Percentiles rank a stretch among this genome's conserved stretches.
Evolutionary conservation across 2,888 invertebrate genomes (phyloP).

Genomic region (Synanthedon vespiformis): DNA sequence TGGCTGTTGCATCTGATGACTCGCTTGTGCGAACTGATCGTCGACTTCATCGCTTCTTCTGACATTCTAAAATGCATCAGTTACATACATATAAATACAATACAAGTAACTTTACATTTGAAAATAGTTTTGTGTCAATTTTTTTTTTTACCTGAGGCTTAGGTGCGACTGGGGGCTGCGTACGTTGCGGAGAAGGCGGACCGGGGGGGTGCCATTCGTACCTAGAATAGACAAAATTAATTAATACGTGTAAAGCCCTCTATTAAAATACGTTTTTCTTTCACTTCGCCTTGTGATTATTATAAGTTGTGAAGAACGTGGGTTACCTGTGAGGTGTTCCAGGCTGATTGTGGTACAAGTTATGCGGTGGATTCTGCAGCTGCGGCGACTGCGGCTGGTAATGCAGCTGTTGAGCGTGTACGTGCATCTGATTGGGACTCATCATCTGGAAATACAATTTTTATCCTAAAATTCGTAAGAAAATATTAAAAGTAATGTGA

Average conservation of each 20-base stretch:
- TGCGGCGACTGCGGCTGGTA: slow-evolving; percentile 8
- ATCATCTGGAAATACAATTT: slow-evolving; percentile 1
- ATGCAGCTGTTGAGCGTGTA: slow-evolving; percentile 57
- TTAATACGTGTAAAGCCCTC: too few relatives aligned
- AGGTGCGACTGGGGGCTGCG: slow-evolving; percentile 69
- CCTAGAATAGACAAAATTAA: slow-evolving; percentile 14
- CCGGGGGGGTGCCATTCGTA: slow-evolving; percentile 62
- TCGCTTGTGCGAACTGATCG: neutral
- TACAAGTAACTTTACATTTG: neutral
- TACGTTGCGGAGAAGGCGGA: slow-evolving; percentile 63
- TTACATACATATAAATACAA: too few relatives aligned
- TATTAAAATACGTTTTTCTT: too few relatives aligned
- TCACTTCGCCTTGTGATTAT: neutral
- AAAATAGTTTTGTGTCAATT: neutral
- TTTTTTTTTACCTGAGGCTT: slow-evolving; percentile 65
- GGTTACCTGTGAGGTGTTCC: slow-evolving; percentile 29
- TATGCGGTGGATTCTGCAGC: slow-evolving; percentile 9
- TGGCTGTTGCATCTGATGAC: slow-evolving; percentile 8
- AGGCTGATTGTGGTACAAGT: slow-evolving; percentile 30
- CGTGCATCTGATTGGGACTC: slow-evolving; percentile 7
- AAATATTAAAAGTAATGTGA: too few relatives aligned
- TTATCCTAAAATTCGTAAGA: too few relatives aligned
- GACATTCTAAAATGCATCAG: slow-evolving; percentile 3
- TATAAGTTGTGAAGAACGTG: neutral
- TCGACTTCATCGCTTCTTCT: neutral